Base-by-base conservation (phyloP, 1,140 invertebrate genomes). In the Heliconius hermathena region DNA sequence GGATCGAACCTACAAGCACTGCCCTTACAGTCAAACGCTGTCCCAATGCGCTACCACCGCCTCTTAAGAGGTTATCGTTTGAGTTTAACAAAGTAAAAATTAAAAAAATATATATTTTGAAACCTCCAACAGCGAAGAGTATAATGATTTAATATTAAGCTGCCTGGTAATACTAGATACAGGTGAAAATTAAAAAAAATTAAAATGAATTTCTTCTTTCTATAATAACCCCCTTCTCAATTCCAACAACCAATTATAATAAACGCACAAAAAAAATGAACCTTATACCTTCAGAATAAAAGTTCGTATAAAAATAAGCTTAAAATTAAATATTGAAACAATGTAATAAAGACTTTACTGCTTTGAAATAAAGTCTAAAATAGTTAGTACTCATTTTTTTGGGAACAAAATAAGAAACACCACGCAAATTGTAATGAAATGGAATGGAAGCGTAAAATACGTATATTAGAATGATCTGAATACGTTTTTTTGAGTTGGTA, bases 341-440 rank as follows among this genome's bases (percentile, higher is more conserved):
- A 8, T n/a, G 8, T 22, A 57, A 57, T 9, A 22, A 11, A 22
- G 54, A 57, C 54, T 22, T 3, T 57, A 57, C 0, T 22, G 0
- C n/a, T 11, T 71, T 54, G 3, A 13, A 49, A 13, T 79, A 79
- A 41, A 52, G 73, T 54, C 16, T 57, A 41, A 74, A 80, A 71
- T 74, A 73, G 77, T 77, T 74, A 9, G 2, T 22, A 22, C 1
- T 3, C 9, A 0, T 22, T 1, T 20, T 54, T 6, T 54, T 8
- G 52, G 79, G 71, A 76, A 54, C 76, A 77, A 80, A 80, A 80
- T 54, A 75, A 80, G 73, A 80, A 73, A 77, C 79, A 77, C 76
- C 73, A n/a, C 29, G 74, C 71, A 77, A 77, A 75, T 54, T 60
- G 75, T 80, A 54, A 73, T 80, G 38, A 70, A 60, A 80, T 77